Conservation (phyloP, 2,888 invertebrate genomes). For the Amphipoea lucens region DNA sequence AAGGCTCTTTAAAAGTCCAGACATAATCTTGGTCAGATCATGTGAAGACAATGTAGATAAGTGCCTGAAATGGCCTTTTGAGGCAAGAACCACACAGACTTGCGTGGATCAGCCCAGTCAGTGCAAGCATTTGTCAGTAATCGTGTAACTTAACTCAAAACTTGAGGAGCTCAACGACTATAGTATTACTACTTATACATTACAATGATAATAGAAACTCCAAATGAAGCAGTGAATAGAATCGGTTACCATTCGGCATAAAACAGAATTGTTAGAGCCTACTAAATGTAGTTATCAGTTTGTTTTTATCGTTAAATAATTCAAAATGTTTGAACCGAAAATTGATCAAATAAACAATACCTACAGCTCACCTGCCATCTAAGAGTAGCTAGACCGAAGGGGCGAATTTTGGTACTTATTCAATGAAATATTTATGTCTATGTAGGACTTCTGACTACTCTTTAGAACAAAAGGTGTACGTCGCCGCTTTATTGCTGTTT, state of each 20-base stretch:
- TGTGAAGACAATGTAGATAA: no score
- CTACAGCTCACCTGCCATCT: slow-evolving; percentile 63
- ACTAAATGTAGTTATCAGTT: slow-evolving; percentile 55
- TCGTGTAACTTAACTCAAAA: neutral
- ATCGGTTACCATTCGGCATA: slow-evolving; percentile 36
- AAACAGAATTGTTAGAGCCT: slow-evolving; percentile 46
- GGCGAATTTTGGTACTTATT: slow-evolving; percentile 49
- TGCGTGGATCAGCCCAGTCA: neutral
- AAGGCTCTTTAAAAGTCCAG: no score
- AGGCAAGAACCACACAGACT: neutral
- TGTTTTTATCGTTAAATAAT: slow-evolving; percentile 65
- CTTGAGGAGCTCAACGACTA: neutral
- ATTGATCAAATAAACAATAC: slow-evolving; percentile 71
- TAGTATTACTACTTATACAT: neutral
- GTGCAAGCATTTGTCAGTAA: neutral
- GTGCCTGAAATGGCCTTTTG: no score
- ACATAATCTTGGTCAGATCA: no score
- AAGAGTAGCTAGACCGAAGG: slow-evolving; percentile 29
- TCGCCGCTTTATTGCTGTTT: slow-evolving; percentile 48
- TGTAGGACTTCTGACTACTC: slow-evolving; percentile 12
- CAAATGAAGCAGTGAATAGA: slow-evolving; percentile 34
- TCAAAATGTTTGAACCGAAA: slow-evolving; percentile 68
- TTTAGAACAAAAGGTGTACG: slow-evolving; percentile 48
- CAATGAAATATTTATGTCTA: slow-evolving; percentile 60
- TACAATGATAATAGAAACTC: slow-evolving; percentile 19